Evolutionary conservation across 2,797 vertebrate genomes (phyloP).

Genomic region (Enteromius paludinosus): DNA sequence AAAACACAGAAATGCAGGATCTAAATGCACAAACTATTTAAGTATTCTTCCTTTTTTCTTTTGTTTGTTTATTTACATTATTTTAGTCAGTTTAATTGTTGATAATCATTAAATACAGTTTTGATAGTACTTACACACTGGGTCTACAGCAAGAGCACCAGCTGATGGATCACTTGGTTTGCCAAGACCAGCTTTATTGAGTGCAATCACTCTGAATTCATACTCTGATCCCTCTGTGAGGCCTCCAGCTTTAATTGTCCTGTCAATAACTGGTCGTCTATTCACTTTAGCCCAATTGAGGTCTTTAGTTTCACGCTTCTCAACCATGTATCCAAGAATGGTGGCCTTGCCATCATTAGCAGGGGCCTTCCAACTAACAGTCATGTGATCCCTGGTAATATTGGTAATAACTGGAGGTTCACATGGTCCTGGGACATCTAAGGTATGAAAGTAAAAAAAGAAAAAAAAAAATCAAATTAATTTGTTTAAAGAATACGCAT

Average conservation of each 20-base stretch:
- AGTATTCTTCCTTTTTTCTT: background rate
- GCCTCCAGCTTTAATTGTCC: slow-evolving; percentile 91
- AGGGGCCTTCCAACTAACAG: slow-evolving; percentile 97
- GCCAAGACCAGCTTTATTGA: slow-evolving; percentile 96
- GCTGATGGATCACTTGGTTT: slow-evolving; percentile 94
- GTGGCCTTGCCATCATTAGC: slow-evolving; percentile 90
- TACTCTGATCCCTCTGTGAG: slow-evolving; percentile 95
- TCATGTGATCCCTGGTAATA: slow-evolving; percentile 95
- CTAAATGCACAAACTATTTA: background rate
- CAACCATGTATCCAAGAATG: slow-evolving; percentile 94
- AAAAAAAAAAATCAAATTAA: background rate
- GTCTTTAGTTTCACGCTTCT: slow-evolving; percentile 94
- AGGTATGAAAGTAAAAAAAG: background rate
- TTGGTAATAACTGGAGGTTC: slow-evolving; percentile 96
- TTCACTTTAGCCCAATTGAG: slow-evolving; percentile 95
- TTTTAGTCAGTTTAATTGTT: background rate
- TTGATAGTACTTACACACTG: slow-evolving; percentile 87
- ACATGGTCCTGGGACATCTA: slow-evolving; percentile 94
- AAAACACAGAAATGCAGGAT: slow-evolving; percentile 16
- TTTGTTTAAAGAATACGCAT: background rate
- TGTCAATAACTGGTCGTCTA: slow-evolving; percentile 92
- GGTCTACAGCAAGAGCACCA: slow-evolving; percentile 89
- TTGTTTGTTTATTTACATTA: background rate
- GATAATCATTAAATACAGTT: background rate
- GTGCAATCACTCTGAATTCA: slow-evolving; percentile 93